A percentile compares a stretch with the other conserved stretches of the same genome.
These are phyloP conservation scores for Diabrotica undecimpunctata DNA, from an alignment of 1,140 invertebrate species.

Conservation along the genomic window DNA sequence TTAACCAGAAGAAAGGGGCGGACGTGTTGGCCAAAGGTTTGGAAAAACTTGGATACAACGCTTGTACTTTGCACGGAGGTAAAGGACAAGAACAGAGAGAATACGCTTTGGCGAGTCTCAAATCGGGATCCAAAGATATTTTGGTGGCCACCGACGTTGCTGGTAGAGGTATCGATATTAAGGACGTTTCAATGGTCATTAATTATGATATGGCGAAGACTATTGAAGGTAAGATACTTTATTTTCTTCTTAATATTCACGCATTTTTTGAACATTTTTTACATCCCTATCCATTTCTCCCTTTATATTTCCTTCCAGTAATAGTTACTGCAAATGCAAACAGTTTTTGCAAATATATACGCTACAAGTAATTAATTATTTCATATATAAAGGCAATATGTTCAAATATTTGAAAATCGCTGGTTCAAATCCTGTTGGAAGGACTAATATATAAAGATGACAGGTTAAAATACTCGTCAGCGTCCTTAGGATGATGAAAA, in stretches of 20 bases:
- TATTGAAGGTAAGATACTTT: constrained; percentile 72
- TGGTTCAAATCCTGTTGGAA: too few relatives aligned
- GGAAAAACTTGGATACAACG: constrained; percentile 96
- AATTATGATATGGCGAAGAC: constrained; percentile 99
- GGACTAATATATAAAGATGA: too few relatives aligned
- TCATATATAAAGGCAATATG: neutral
- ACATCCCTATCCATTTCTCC: too few relatives aligned
- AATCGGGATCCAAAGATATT: constrained; percentile 93
- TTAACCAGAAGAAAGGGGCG: constrained; percentile 99
- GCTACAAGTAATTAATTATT: neutral
- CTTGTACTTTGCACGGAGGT: constrained; percentile 96
- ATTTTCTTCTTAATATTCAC: too few relatives aligned
- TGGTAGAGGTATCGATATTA: constrained; percentile 99
- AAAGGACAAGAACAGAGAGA: constrained; percentile 99
- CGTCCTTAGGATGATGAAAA: too few relatives aligned
- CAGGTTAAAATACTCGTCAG: too few relatives aligned
- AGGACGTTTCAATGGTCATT: constrained; percentile 97
- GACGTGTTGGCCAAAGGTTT: constrained; percentile 96
- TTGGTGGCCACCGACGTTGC: constrained; percentile 99
- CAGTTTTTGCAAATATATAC: too few relatives aligned
- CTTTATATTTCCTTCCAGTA: too few relatives aligned
- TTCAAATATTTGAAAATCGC: too few relatives aligned
- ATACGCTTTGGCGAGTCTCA: constrained; percentile 93
- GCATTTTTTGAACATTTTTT: too few relatives aligned
- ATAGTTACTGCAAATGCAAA: too few relatives aligned